Evolutionary conservation across 2,888 invertebrate genomes (phyloP), one percentile per base, ranked within the genome.

Genomic region (Acrocera orbiculus): DNA sequence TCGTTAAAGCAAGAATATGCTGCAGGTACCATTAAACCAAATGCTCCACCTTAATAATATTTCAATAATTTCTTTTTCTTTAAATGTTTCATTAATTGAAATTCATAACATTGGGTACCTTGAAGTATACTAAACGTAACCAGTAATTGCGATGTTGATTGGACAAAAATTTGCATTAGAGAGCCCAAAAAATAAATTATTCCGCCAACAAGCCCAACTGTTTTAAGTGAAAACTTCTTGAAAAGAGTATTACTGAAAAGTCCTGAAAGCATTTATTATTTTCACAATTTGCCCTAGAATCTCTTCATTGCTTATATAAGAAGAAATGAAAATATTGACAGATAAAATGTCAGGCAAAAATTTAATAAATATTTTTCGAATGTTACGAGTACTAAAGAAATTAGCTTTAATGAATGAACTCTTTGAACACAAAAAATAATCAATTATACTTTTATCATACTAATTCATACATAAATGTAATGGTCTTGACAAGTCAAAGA

Each of bases 1-100:
- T 71, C 68, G 46, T 81, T 80, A 46, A 82, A 76, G 5, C 74
- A 72, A 2, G 78, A 75, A 43, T 74, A 76, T 28, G 72, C 67
- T 4, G 79, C 69, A 23, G 80, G 78, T 39, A 79, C 63, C 62
- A 80, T 72, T 1, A 80, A 59, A 1, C 81, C 81, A 34, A 77
- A 70, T 5, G 77, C 80, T 10, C 73, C 58, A 13, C 80, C 81
- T 70, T 23, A 26, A 23, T 28, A 3, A 8, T 22, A 22, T 15
- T 11, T 4, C 4, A 14, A 11, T 8, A 14, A 30, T 1, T 10
- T 23, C 8, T n/a, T 22, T 9, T 3, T 17, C 10, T 23, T 28
- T 28, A 16, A 4, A 16, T 16, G 8, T 22, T 22, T 22, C 4
- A n/a, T 5, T 19, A 6, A 19, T 10, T 22, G 10, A 10, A 5